These are phyloP conservation scores for Plecturocebus donacophilus DNA, from an alignment of 2,113 vertebrate species.

Conservation along the genomic window DNA sequence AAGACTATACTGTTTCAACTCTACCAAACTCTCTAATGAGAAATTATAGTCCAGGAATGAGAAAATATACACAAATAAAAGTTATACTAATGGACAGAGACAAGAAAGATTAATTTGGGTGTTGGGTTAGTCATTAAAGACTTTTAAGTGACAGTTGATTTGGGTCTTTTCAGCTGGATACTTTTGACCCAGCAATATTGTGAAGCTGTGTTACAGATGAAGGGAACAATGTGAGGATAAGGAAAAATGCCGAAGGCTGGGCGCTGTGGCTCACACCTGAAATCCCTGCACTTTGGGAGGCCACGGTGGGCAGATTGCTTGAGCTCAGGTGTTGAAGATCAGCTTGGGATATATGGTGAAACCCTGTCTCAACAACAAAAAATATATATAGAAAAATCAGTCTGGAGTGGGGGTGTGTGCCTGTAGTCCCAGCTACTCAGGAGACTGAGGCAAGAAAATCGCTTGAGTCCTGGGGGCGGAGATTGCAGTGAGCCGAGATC, in stretches of 20 bases:
- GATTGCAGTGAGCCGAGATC: no score
- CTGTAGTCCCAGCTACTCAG: no score
- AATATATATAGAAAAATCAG: no score
- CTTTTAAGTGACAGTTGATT: neutral
- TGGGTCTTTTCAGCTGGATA: neutral
- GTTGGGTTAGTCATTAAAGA: neutral
- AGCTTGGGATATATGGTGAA: no score
- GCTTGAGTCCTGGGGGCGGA: no score
- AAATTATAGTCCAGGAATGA: neutral
- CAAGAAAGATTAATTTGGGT: neutral
- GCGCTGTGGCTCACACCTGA: no score
- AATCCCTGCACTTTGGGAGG: no score
- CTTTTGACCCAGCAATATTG: neutral
- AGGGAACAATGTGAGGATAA: neutral
- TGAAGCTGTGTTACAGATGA: neutral
- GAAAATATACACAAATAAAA: neutral
- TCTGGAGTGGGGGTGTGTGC: fast-evolving
- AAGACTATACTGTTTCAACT: neutral
- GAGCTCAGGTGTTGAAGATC: no score
- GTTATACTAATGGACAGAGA: neutral
- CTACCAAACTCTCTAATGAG: neutral
- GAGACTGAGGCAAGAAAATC: no score
- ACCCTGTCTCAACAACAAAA: no score
- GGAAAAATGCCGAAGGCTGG: neutral
- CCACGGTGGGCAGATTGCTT: no score